Conservation (phyloP, 2,888 invertebrate genomes). For the Spicauda simplicius region DNA sequence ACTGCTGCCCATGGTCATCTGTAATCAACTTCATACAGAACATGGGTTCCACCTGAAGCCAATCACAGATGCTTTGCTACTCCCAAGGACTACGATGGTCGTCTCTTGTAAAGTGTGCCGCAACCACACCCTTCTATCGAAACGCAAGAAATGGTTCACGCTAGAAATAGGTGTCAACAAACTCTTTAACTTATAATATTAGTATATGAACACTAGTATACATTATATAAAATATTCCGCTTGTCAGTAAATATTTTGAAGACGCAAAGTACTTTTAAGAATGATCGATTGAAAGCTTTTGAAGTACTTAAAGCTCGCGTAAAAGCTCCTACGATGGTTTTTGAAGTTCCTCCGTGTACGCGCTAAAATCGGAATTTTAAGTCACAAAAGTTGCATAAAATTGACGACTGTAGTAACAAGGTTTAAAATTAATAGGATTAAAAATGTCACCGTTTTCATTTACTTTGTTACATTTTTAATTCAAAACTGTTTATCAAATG, state of each 20-base stretch:
- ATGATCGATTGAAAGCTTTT: slow-evolving; percentile 9
- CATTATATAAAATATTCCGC: neutral
- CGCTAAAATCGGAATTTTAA: neutral
- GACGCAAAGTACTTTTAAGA: slow-evolving; percentile 1
- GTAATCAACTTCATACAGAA: too few species aligned
- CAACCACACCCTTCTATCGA: too few species aligned
- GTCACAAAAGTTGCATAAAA: neutral
- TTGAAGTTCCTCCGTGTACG: neutral
- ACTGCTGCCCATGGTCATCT: too few species aligned
- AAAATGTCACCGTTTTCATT: neutral
- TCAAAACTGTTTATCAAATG: neutral
- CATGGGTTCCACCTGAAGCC: too few species aligned
- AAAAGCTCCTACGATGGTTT: neutral
- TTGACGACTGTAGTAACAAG: neutral
- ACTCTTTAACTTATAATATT: too few species aligned
- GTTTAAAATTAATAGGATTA: too few species aligned
- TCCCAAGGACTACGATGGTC: too few species aligned
- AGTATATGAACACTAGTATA: too few species aligned
- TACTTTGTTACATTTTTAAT: neutral
- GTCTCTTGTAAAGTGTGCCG: too few species aligned
- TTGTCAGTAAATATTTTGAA: neutral
- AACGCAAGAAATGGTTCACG: too few species aligned
- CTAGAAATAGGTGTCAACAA: too few species aligned
- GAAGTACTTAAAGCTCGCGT: slow-evolving; percentile 2
- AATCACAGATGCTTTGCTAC: too few species aligned